Evolutionary conservation across 1,140 invertebrate species (phyloP), one percentile per base, ranked within the genome.

Genomic region (Drosophila ironensis): DNA sequence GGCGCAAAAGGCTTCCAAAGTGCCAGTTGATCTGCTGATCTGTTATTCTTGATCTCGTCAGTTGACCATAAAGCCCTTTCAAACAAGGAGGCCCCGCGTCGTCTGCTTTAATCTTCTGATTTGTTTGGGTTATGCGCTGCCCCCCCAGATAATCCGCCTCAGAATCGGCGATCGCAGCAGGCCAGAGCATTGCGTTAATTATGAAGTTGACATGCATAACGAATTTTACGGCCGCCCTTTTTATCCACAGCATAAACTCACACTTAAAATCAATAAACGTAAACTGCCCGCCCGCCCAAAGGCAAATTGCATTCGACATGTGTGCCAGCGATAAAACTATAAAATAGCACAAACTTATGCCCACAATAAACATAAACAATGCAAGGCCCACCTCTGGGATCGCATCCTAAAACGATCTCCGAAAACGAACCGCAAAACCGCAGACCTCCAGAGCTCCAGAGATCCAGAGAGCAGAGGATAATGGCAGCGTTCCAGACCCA

Each of bases 261-360:
- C 80, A 86, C 80, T 86, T 80, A 72, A 75, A 86, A 86, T 86
- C 80, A 86, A 86, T 86, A 86, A 86, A 75, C 80, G 67, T 59
- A 72, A 68, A 75, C 71, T 78, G 80, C 66, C 71, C 69, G 72
- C 73, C 78, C 78, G n/a, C n/a, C n/a, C n/a, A n/a, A n/a, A 86
- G 77, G 59, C 64, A 28, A 68, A 56, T 50, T 53, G 52, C 46
- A 52, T 47, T 67, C 54, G 67, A 82, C 72, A 69, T 82, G 53
- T 76, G 53, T 72, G 77, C 51, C 52, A 52, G 61, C 66, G 46
- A 74, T 86, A 78, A 84, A 86, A 63, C 80, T 86, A 86, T 86
- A 86, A 86, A 86, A 75, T 86, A 75, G 71, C 80, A 80, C 74
- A 72, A 82, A 82, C 63, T 82, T 82, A 82, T 82, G 78, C 73